Base-by-base conservation (phyloP, 2,888 invertebrate genomes). In the Copidosoma aretas region DNA sequence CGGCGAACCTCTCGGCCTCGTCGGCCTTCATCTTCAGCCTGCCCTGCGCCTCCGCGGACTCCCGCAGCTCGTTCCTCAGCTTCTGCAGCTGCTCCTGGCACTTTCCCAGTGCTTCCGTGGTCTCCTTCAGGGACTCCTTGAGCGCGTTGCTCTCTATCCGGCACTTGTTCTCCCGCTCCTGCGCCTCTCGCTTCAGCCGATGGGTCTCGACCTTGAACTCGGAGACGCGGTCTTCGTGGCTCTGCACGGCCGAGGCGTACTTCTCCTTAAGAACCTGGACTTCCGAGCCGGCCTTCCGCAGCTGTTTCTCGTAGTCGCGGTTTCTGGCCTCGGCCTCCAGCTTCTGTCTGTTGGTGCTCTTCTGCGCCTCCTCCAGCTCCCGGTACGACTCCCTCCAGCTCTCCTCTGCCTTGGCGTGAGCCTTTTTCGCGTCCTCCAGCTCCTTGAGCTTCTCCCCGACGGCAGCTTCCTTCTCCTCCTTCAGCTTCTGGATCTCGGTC, bases 41-140 rank as follows among this genome's bases (percentile, higher is more conserved):
- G 0, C 74, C 67, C 32, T 78, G 77, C 60, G 57, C 75, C 32
- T 79, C 79, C 14, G 60, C 15, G 0, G 75, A 67, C 61, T 79
- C 79, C 14, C 78, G 74, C 0, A 79, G 49, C 56, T 81, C 80
- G 10, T 49, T 62, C 19, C 79, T 74, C 51, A 73, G 74, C 60
- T 78, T 80, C 56, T 79, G 80, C 46, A 81, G 64, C 52, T 81
- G 80, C 1, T 65, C 65, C 25, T 81, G 81, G 63, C 80, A 80
- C 21, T 77, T 76, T 69, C 80, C 80, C 41, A 80, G 70, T 49
- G 78, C 79, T 54, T 76, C 75, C 0, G 80, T 79, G 1, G 77
- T 77, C 56, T 80, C 81, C 60, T 76, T 79, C 17, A 81, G 69
- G 0, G 77, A 77, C 19, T 72, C 77, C 56, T 80, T 81, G 51